These are phyloP conservation scores for Leucophenga maculata DNA, from an alignment of 2,888 invertebrate species.

Conservation along the genomic window DNA sequence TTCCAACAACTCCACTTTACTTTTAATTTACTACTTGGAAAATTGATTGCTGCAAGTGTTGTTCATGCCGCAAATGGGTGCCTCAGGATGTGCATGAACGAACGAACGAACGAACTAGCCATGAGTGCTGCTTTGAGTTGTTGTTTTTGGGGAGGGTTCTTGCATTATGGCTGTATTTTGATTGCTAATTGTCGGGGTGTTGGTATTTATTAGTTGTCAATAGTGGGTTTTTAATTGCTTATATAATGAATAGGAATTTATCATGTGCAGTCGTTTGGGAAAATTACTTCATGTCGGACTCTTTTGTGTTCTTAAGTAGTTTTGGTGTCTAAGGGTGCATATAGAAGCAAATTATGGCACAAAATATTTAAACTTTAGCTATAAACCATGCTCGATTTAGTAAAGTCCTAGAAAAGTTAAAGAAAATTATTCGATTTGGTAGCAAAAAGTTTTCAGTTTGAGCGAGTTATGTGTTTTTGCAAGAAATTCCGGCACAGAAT, in stretches of 20 bases:
- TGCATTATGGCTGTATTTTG: constrained; percentile 13
- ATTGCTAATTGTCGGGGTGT: constrained; percentile 23
- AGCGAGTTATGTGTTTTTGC: too few species aligned
- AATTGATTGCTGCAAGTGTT: constrained; percentile 56
- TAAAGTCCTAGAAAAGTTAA: too few species aligned
- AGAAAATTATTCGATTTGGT: too few species aligned
- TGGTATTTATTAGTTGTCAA: constrained; percentile 38
- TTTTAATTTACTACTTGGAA: constrained; percentile 67
- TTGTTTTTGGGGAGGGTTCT: neutral
- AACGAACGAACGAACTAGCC: too few species aligned
- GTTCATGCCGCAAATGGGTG: neutral
- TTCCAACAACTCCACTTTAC: constrained; percentile 34
- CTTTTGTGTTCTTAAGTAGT: too few species aligned
- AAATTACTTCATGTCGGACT: too few species aligned
- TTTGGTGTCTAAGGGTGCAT: too few species aligned
- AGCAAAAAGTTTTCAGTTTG: too few species aligned
- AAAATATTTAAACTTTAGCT: too few species aligned
- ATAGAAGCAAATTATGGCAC: too few species aligned
- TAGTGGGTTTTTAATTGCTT: constrained; percentile 25
- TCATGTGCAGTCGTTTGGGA: neutral
- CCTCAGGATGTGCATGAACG: neutral
- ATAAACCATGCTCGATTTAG: too few species aligned
- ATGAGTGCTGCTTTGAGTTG: neutral
- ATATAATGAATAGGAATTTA: constrained; percentile 16
- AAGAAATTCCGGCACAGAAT: too few species aligned